Conservation (phyloP, 2,888 invertebrate genomes). For the Diaperis boleti region DNA sequence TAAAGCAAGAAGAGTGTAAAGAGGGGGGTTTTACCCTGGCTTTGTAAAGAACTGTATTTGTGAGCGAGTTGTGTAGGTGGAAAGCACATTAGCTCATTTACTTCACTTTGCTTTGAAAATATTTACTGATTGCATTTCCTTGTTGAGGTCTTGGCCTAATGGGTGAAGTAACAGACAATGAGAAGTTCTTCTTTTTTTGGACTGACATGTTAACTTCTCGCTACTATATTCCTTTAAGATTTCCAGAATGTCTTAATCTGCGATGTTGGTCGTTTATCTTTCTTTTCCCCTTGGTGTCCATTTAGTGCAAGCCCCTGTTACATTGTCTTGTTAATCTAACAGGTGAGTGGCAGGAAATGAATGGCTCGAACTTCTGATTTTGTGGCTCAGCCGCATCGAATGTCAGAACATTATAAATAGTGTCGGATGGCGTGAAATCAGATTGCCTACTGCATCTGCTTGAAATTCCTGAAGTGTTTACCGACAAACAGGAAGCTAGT, state of each 20-base stretch:
- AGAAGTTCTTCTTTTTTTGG: too few relatives aligned
- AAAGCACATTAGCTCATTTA: too few relatives aligned
- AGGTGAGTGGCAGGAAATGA: conserved; percentile 3
- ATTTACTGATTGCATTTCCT: background rate
- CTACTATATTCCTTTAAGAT: too few relatives aligned
- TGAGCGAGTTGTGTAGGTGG: too few relatives aligned
- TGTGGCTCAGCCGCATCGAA: conserved; percentile 10
- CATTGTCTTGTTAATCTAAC: background rate
- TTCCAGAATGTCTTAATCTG: too few relatives aligned
- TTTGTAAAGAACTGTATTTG: too few relatives aligned
- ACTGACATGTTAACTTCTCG: too few relatives aligned
- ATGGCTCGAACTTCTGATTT: conserved; percentile 13
- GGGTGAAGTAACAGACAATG: background rate
- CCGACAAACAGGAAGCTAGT: background rate
- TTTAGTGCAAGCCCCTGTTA: too few relatives aligned
- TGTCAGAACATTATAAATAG: conserved; percentile 28
- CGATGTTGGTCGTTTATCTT: too few relatives aligned
- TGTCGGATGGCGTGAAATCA: conserved; percentile 16
- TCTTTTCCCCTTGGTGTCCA: too few relatives aligned
- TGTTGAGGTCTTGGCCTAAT: background rate
- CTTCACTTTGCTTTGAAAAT: too few relatives aligned
- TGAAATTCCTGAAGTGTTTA: conserved; percentile 19
- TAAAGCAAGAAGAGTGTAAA: conserved; percentile 2
- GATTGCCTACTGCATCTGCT: background rate
- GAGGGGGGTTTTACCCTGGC: conserved; percentile 2